Evolutionary conservation across 1,140 invertebrate species (phyloP).

Genomic region (Geopemphigus sp.): DNA sequence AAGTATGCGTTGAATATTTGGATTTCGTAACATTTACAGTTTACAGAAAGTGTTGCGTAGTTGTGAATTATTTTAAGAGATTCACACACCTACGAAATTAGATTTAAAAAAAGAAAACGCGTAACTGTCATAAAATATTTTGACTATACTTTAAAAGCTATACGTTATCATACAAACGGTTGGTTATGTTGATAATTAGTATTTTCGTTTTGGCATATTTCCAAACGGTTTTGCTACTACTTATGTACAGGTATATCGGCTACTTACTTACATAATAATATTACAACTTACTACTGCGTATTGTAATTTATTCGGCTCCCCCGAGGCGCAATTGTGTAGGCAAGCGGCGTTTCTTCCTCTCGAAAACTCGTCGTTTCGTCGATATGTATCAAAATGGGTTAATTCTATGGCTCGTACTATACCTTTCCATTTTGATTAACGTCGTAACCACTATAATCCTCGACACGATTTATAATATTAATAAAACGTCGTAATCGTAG

Average conservation of each 20-base stretch:
- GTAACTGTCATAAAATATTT: neutral
- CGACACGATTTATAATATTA: constrained; percentile 4
- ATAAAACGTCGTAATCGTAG: neutral
- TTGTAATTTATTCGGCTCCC: constrained; percentile 21
- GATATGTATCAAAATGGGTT: constrained; percentile 20
- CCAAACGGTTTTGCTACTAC: neutral
- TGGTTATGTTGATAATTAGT: constrained; percentile 23
- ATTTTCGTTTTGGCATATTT: constrained; percentile 14
- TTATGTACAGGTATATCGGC: neutral
- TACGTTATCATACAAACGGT: constrained; percentile 1
- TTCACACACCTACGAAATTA: constrained; percentile 3
- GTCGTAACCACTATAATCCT: neutral
- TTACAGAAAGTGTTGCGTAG: neutral
- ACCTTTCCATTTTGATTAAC: constrained; percentile 26
- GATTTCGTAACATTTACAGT: no score
- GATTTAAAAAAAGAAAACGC: neutral
- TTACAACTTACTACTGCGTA: constrained; percentile 3
- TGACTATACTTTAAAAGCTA: neutral
- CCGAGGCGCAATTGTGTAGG: neutral
- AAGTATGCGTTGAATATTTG: no score
- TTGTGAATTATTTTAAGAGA: neutral
- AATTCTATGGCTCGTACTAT: neutral
- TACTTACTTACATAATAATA: constrained; percentile 30
- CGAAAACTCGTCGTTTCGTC: constrained; percentile 6
- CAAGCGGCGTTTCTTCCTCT: constrained; percentile 9